Conservation (phyloP, 2,888 invertebrate species). For the Drosophila stalkeri region DNA sequence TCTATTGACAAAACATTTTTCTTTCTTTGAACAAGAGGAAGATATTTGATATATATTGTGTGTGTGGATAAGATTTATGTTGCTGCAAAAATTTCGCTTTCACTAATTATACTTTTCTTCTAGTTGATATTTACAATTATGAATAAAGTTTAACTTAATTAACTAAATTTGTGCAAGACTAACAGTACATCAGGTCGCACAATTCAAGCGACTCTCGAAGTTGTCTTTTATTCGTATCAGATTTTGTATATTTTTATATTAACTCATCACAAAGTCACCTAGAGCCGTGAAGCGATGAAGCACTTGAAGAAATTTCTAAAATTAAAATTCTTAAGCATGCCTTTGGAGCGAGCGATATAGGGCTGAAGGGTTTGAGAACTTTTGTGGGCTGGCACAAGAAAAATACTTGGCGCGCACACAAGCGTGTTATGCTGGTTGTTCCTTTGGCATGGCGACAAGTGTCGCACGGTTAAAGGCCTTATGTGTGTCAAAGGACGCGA, state of each 20-base stretch:
- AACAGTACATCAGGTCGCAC: slow-evolving; percentile 14
- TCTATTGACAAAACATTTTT: neutral
- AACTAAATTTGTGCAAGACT: slow-evolving; percentile 4
- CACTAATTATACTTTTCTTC: neutral
- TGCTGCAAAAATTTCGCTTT: neutral
- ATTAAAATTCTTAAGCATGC: slow-evolving; percentile 44
- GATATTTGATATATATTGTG: neutral
- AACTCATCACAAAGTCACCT: slow-evolving; percentile 64
- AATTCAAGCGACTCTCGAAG: slow-evolving; percentile 22
- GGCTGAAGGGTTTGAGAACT: neutral
- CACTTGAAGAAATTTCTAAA: slow-evolving; percentile 40
- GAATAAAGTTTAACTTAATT: slow-evolving; percentile 20
- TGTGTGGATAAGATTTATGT: no score
- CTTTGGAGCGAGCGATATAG: neutral
- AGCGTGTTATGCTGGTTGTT: slow-evolving; percentile 27
- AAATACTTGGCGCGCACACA: slow-evolving; percentile 15
- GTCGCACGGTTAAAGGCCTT: slow-evolving; percentile 54
- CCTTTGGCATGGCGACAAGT: slow-evolving; percentile 40
- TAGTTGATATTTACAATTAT: neutral
- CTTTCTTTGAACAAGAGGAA: neutral
- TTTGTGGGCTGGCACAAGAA: neutral
- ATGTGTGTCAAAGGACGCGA: slow-evolving; percentile 46
- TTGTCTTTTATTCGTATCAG: slow-evolving; percentile 19
- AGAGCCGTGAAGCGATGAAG: slow-evolving; percentile 11
- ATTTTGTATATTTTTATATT: slow-evolving; percentile 60